Conservation (phyloP, 2,797 vertebrate species). For the Coregonus ussuriensis region DNA sequence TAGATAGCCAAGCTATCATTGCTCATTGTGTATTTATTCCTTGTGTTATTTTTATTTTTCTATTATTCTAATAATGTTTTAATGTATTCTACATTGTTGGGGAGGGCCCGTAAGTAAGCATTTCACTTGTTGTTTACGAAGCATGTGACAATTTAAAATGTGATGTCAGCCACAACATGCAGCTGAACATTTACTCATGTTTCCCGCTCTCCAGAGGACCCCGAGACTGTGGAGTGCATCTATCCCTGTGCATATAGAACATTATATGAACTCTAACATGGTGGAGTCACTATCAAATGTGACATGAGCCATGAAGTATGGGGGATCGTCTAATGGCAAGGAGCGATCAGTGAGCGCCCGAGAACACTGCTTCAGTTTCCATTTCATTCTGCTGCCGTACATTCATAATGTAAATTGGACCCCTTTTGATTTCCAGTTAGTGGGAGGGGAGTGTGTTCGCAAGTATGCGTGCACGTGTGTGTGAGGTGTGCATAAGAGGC, state of each 20-base stretch:
- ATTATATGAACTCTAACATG: constrained; percentile 14
- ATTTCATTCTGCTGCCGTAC: constrained; percentile 24
- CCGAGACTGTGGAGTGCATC: constrained; percentile 13
- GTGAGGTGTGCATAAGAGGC: background rate
- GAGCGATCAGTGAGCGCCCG: background rate
- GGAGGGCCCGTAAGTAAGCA: too few species aligned
- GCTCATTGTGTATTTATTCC: too few species aligned
- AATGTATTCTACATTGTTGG: too few species aligned
- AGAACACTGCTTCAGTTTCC: constrained; percentile 1
- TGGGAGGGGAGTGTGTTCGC: constrained; percentile 22
- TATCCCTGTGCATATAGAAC: constrained; percentile 10
- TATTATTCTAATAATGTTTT: too few species aligned
- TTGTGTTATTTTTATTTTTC: too few species aligned
- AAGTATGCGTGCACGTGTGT: constrained; percentile 1
- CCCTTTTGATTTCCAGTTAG: constrained; percentile 21
- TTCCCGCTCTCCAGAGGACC: constrained; percentile 13
- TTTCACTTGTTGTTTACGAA: too few species aligned
- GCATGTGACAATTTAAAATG: too few species aligned
- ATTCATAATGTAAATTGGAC: constrained; percentile 24
- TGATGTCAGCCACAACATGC: constrained; percentile 6
- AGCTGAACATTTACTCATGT: constrained; percentile 5
- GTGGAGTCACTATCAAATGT: constrained; percentile 18
- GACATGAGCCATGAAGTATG: constrained; percentile 16
- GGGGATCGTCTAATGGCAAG: constrained; percentile 10
- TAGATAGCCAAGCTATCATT: too few species aligned